phyloP scores from a whole-genome alignment of 2,113 vertebrate genomes.

The Anser brachyrhynchus region DNA sequence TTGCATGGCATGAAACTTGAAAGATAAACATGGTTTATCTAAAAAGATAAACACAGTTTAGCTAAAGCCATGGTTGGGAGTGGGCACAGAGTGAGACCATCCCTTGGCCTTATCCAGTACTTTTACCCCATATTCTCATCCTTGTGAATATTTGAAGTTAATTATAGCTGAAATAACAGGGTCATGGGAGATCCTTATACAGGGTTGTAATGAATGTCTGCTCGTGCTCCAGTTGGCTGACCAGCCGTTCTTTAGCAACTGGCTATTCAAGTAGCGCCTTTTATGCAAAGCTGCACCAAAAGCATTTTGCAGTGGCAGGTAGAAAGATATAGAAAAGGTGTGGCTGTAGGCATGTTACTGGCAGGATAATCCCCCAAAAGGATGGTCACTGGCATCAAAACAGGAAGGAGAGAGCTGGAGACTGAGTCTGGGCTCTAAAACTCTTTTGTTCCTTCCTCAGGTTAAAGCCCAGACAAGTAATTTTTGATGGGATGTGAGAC shows the following conservation, averaged over 20 bases:
- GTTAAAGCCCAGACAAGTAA: background rate
- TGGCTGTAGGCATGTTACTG: background rate
- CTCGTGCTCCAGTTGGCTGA: background rate
- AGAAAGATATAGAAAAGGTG: background rate
- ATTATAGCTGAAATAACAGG: background rate
- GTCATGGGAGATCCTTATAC: background rate
- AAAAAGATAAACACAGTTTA: too few species aligned
- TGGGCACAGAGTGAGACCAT: background rate
- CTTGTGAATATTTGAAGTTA: background rate
- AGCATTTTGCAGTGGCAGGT: background rate
- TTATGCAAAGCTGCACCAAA: background rate
- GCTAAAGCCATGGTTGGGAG: background rate
- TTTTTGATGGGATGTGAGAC: background rate
- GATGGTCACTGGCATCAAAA: background rate
- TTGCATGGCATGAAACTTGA: background rate
- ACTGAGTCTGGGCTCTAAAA: background rate
- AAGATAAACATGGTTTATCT: background rate
- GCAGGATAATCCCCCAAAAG: background rate
- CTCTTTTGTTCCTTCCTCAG: too few species aligned
- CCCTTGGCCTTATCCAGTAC: background rate
- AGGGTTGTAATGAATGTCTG: background rate
- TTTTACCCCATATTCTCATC: background rate
- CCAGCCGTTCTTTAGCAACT: background rate
- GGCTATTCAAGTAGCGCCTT: background rate
- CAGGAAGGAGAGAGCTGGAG: background rate